These are phyloP conservation scores for Trichogramma dendrolimi DNA, from an alignment of 2,888 invertebrate genomes.

Conservation along the genomic window DNA sequence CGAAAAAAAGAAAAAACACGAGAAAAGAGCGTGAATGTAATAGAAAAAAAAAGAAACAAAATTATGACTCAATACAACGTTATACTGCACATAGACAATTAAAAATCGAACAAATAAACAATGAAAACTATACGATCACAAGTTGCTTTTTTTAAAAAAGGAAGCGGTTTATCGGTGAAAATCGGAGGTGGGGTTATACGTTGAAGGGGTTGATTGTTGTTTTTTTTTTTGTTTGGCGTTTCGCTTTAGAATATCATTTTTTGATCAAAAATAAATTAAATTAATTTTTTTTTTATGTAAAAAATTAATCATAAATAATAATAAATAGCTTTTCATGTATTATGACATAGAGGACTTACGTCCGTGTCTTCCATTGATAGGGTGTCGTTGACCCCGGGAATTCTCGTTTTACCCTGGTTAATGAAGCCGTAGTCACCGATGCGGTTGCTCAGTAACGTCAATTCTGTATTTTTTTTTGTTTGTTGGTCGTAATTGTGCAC, in stretches of 20 bases:
- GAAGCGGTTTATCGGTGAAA: no score
- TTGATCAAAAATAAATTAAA: conserved; percentile 1
- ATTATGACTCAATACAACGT: not conserved
- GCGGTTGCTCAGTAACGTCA: conserved; percentile 77
- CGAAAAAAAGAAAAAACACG: not conserved
- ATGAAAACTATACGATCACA: no score
- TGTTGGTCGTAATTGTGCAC: conserved; percentile 18
- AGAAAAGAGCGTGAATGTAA: not conserved
- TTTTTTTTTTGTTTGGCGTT: no score
- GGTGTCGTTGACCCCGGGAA: conserved; percentile 91
- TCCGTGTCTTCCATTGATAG: conserved; percentile 82
- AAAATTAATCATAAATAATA: not conserved
- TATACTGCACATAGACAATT: not conserved
- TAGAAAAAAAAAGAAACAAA: not conserved
- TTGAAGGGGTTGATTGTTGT: no score
- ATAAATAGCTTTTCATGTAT: not conserved
- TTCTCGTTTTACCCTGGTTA: conserved; percentile 91
- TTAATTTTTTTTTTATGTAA: not conserved
- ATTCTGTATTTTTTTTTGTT: conserved; percentile 60
- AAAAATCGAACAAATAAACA: no score
- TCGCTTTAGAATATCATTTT: not conserved
- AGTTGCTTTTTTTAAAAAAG: no score
- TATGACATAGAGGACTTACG: conserved; percentile 64
- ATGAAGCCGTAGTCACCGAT: conserved; percentile 85
- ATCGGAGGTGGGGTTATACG: no score